Conservation (phyloP, 1,140 invertebrate species). For the Andricus grossulariae region DNA sequence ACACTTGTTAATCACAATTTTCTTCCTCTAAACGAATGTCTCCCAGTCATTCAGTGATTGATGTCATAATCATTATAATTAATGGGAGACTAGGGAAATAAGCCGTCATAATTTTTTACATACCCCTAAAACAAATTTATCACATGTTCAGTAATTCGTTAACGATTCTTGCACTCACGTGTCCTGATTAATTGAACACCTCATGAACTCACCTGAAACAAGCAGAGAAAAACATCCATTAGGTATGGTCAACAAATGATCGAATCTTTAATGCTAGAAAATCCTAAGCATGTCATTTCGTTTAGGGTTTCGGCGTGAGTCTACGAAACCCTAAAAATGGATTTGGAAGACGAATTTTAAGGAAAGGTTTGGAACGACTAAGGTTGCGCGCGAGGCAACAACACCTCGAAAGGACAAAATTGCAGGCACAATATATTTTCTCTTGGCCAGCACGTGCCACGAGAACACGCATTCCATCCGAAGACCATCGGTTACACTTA, state of each 20-base stretch:
- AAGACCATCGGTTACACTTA: conserved; percentile 54
- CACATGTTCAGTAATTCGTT: too few relatives aligned
- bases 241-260: too few relatives aligned
- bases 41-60: conserved; percentile 14
- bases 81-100: not conserved
- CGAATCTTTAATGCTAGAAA: too few relatives aligned
- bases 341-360: not conserved
- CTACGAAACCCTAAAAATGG: not conserved
- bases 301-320: too few relatives aligned
- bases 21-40: not conserved
- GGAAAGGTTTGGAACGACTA: conserved; percentile 1
- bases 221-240: too few relatives aligned
- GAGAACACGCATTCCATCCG: conserved; percentile 57
- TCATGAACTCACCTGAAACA: too few relatives aligned
- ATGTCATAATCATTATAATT: conserved; percentile 13
- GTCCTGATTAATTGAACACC: too few relatives aligned
- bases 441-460: conserved; percentile 58
- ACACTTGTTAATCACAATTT: conserved; percentile 13
- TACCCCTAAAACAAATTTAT: too few relatives aligned
- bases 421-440: conserved; percentile 50
- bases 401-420: conserved; percentile 43
- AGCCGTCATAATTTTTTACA: too few relatives aligned
- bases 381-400: conserved; percentile 39
- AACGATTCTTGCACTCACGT: too few relatives aligned
- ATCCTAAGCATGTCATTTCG: too few relatives aligned